phyloP scores from a whole-genome alignment of 2,888 invertebrate genomes.

The Andrena bicolor region DNA sequence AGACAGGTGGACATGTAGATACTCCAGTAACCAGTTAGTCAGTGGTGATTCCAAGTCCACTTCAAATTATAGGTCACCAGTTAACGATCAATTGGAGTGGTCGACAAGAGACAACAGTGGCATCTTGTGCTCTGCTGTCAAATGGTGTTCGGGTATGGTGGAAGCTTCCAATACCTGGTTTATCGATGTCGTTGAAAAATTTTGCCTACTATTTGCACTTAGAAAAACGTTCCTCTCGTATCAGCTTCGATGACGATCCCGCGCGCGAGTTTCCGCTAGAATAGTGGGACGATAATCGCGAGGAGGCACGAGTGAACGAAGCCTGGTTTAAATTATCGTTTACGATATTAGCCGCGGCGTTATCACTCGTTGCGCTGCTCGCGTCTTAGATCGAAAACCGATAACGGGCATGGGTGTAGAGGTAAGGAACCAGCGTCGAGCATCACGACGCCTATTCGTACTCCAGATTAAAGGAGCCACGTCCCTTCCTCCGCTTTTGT shows the following conservation, averaged over 20 bases:
- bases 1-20: too few species aligned
- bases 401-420: slow-evolving; percentile 59
- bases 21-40: too few species aligned
- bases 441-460: slow-evolving; percentile 43
- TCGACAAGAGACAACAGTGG: too few species aligned
- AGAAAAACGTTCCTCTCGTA: background rate
- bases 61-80: too few species aligned
- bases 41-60: too few species aligned
- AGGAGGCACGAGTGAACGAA: slow-evolving; percentile 55
- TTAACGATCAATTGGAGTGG: too few species aligned
- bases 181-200: too few species aligned
- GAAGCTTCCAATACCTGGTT: too few species aligned
- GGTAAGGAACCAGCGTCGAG: slow-evolving; percentile 60
- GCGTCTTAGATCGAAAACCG: slow-evolving; percentile 77
- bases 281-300: background rate
- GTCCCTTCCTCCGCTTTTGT: slow-evolving; percentile 8
- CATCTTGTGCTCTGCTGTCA: too few species aligned
- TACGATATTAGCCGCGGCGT: slow-evolving; percentile 76
- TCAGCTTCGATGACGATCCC: background rate
- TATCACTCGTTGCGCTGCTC: slow-evolving; percentile 72
- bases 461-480: slow-evolving; percentile 59
- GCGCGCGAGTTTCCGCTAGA: background rate
- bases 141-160: too few species aligned
- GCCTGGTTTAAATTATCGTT: slow-evolving; percentile 77
- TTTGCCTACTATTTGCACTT: too few species aligned